phyloP scores from a whole-genome alignment of 2,888 invertebrate genomes.

The Mermis nigrescens region DNA sequence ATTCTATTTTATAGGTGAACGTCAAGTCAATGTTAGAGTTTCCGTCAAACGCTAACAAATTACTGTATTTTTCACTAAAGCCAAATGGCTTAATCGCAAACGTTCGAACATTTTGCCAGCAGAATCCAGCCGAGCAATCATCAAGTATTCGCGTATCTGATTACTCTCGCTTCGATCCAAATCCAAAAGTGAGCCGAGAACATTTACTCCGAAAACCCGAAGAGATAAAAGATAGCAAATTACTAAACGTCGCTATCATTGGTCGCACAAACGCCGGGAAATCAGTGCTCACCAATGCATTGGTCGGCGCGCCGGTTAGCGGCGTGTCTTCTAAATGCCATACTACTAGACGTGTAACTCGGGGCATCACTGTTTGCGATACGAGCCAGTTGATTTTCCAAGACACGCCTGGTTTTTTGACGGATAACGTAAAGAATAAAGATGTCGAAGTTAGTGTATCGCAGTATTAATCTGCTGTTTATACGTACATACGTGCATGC shows the following conservation, averaged over 20 bases:
- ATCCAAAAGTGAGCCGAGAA: background rate
- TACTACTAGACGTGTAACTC: conserved; percentile 22
- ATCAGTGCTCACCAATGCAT: conserved; percentile 72
- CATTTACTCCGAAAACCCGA: background rate
- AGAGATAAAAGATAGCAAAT: background rate
- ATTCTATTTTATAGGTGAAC: too few species aligned
- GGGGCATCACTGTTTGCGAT: conserved; percentile 35
- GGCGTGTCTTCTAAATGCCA: conserved; percentile 76
- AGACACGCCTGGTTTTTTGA: conserved; percentile 78
- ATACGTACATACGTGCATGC: too few species aligned
- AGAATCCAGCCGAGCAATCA: too few species aligned
- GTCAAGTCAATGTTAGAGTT: too few species aligned
- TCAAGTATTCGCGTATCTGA: too few species aligned
- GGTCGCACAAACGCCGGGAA: conserved; percentile 88
- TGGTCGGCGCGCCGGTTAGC: conserved; percentile 61
- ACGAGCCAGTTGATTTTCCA: conserved; percentile 64
- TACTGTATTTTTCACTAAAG: too few species aligned
- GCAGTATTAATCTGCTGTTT: too few species aligned
- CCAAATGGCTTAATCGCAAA: too few species aligned
- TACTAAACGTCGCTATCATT: conserved; percentile 49
- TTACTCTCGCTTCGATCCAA: background rate
- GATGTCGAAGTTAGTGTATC: background rate
- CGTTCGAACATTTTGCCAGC: too few species aligned
- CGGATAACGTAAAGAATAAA: conserved; percentile 27
- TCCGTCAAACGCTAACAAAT: too few species aligned